Evolutionary conservation across 2,797 vertebrate genomes (phyloP).

Genomic region (Megaceryle alcyon): DNA sequence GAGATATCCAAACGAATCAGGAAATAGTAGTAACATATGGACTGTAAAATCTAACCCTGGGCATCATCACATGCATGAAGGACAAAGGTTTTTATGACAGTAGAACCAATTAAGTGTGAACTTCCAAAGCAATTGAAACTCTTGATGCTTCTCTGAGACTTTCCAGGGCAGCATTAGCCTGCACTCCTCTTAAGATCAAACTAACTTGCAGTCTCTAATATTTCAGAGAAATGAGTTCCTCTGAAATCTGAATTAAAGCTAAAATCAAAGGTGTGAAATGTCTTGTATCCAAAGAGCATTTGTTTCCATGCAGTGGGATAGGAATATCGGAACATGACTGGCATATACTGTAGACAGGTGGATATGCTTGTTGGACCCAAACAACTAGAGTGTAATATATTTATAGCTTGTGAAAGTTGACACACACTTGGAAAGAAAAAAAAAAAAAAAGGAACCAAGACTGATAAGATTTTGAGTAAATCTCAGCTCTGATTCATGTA

Average conservation of each 20-base stretch:
- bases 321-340: neutral
- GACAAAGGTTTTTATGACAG: neutral
- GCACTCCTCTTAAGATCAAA: neutral
- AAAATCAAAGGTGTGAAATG: neutral
- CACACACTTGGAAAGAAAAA: neutral
- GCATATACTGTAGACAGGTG: neutral
- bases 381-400: neutral
- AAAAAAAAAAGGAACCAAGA: neutral
- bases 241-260: neutral
- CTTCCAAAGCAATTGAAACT: neutral
- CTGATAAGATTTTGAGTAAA: neutral
- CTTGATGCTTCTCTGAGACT: neutral
- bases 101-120: neutral
- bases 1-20: neutral
- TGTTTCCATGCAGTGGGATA: neutral
- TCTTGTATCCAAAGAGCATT: neutral
- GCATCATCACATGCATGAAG: neutral
- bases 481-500: neutral
- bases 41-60: neutral
- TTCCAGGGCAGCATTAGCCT: neutral
- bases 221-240: neutral
- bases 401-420: neutral
- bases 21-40: neutral
- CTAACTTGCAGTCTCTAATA: neutral
- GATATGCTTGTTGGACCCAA: neutral